Evolutionary conservation across 2,113 vertebrate genomes (phyloP).

Genomic region (Gymnogyps californianus): DNA sequence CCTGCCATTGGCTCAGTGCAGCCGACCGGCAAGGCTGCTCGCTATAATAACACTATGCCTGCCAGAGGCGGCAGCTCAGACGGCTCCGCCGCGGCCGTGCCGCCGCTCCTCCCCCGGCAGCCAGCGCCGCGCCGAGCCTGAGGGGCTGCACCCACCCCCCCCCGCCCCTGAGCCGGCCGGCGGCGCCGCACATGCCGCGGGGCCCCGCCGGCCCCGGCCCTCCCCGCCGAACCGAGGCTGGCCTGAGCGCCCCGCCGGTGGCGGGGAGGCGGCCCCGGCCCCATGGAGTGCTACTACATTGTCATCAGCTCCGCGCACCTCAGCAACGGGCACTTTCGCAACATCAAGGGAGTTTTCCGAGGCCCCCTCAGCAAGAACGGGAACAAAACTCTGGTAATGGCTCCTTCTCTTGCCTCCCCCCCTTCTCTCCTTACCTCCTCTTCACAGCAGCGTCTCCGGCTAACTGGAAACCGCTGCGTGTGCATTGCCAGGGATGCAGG

Average conservation of each 20-base stretch:
- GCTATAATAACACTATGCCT: constrained; percentile 76
- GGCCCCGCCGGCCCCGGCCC: not conserved
- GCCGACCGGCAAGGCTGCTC: constrained; percentile 76
- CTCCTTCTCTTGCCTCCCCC: not conserved
- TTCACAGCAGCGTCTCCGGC: not conserved
- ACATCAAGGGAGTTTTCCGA: constrained; percentile 97
- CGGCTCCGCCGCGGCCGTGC: constrained; percentile 43
- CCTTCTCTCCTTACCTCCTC: no score
- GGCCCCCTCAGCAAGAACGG: constrained; percentile 89
- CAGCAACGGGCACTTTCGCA: constrained; percentile 95
- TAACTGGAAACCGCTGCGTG: not conserved
- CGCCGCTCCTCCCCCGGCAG: not conserved
- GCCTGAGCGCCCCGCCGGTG: not conserved
- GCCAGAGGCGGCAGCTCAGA: constrained; percentile 60
- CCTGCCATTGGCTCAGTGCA: constrained; percentile 82
- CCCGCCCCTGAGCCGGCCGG: not conserved
- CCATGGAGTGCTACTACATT: constrained; percentile 98
- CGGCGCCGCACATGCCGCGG: not conserved
- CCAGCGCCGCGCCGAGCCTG: not conserved
- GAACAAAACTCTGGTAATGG: constrained; percentile 86
- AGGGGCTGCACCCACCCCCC: not conserved
- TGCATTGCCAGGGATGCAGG: not conserved
- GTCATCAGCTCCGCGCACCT: constrained; percentile 98
- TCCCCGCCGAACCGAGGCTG: not conserved
- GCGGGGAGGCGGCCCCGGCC: constrained; percentile 50